phyloP scores from a whole-genome alignment of 2,113 vertebrate species.

The Pomatorhinus ruficollis region DNA sequence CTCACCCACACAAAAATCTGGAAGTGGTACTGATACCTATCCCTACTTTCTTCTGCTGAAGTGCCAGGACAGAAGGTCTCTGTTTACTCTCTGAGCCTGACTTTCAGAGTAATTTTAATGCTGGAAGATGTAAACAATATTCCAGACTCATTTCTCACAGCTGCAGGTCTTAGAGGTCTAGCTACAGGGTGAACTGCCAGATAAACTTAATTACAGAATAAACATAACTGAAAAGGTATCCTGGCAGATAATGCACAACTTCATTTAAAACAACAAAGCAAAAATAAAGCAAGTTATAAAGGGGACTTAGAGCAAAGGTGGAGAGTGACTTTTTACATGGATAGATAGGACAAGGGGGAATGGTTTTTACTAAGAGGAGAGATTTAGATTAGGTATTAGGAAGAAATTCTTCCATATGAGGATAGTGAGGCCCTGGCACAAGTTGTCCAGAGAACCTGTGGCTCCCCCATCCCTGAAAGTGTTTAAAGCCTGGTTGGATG shows the following conservation, averaged over 20 bases:
- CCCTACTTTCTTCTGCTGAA: not conserved
- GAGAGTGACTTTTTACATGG: not conserved
- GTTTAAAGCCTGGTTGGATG: fast-evolving
- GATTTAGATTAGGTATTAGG: not conserved
- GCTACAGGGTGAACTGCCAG: not conserved
- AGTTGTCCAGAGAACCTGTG: not conserved
- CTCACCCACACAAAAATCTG: not conserved
- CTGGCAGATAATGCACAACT: not conserved
- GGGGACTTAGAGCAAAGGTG: not conserved
- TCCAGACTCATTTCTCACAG: not conserved
- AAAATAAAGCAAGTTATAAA: not conserved
- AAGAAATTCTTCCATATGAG: not conserved
- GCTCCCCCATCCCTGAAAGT: not conserved
- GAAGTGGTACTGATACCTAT: not conserved
- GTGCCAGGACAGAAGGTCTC: not conserved
- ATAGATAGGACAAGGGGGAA: not conserved
- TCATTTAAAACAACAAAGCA: not conserved
- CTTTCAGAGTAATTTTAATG: not conserved
- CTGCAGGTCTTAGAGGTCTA: not conserved
- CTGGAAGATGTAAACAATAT: not conserved
- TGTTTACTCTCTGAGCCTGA: not conserved
- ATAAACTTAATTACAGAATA: not conserved
- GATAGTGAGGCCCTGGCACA: not conserved
- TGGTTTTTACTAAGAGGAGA: not conserved
- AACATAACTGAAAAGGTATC: not conserved